Evolutionary conservation across 1,140 invertebrate genomes (phyloP), one percentile per base, ranked within the genome.

Genomic region (Drosophila pruinosa): DNA sequence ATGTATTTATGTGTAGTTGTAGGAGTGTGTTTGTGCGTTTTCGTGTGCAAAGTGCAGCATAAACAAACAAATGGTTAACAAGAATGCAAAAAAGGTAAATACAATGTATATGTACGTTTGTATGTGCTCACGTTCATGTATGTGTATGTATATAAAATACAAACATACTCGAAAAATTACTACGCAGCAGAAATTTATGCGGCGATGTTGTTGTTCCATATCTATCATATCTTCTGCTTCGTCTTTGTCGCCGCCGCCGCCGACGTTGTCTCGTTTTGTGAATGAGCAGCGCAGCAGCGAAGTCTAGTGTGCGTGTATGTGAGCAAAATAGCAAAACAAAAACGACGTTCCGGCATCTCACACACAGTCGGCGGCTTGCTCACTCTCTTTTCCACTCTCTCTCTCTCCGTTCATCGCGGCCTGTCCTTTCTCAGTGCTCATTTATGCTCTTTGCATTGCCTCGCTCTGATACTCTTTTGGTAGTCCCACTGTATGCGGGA

Each of bases 151-250:
- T 53, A 56, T 56, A 69, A 47, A 50, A 48, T 74, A 71, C 65
- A 74, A 81, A 75, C 63, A 75, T 81, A 86, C 74, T 78, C 65
- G 61, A 73, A 85, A 71, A 88, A 88, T 88, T 88, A 88, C 82
- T 88, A 88, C 82, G 82, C 82, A 88, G 82, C 82, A 88, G 82
- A 85, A 88, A 89, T 88, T 88, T 88, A 88, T 88, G 82, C 82
- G 72, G 72, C 70, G 75, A 52, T 81, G 64, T 81, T 81, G 69
- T 70, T 83, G 76, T 86, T 75, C 73, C 81, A 86, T 86, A 86
- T 86, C 81, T 85, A 85, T 85, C 80, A 85, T 85, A 85, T 86
- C 81, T 86, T 69, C 53, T 73, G 54, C 53, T 69, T 71, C 68
- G 50, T 50, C 61, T 70, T 72, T 69, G 54, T 72, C 43, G 75